Evolutionary conservation across 2,888 invertebrate species (phyloP), one percentile per base, ranked within the genome.

Genomic region (Drosophila mimetica): DNA sequence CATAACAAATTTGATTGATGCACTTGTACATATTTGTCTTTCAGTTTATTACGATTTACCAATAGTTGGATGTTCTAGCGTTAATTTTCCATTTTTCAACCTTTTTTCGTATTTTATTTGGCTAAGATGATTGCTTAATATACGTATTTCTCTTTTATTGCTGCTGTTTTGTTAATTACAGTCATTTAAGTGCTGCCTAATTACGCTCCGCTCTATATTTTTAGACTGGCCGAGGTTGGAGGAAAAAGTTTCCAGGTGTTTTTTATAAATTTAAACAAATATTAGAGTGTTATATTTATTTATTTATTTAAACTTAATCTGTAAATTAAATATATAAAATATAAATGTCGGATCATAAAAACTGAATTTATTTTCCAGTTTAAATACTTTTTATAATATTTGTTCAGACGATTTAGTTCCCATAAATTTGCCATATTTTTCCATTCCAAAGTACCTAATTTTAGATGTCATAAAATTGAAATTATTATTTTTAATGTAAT

Each of bases 181-280:
- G 80, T 74, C 76, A 71, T 69, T 80, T 74, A 66, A 74, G 74
- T 69, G 70, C 74, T 84, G 74, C 69, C 76, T 80, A 84, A 86
- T 85, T 84, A 80, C 81, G 70, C 69, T 64, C 25, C 72, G 74
- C 78, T 80, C 84, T 72, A 78, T 73, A 75, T 77, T 74, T 51
- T 44, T 39, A 37, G 13, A 58, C 18, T 13, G 7, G n/a, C 20
- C 63, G 54, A 37, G 74, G 73, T 71, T 5, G 5, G 54, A 0
- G 22, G n/a, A 0, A 65, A n/a, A 16, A 20, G 34, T 46, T 47
- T 0, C 2, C 6, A 14, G 6, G 1, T 9, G 14, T 8, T 41
- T 20, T 20, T 1, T 41, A 11, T 14, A 6, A 36, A 6, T 0
- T 34, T 34, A n/a, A 13, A n/a, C n/a, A 34, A 13, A 8, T 5